Percentiles rank a stretch among this genome's conserved stretches.
These are phyloP conservation scores for Keiferia lycopersicella DNA, from an alignment of 2,888 invertebrate species.

Conservation along the genomic window DNA sequence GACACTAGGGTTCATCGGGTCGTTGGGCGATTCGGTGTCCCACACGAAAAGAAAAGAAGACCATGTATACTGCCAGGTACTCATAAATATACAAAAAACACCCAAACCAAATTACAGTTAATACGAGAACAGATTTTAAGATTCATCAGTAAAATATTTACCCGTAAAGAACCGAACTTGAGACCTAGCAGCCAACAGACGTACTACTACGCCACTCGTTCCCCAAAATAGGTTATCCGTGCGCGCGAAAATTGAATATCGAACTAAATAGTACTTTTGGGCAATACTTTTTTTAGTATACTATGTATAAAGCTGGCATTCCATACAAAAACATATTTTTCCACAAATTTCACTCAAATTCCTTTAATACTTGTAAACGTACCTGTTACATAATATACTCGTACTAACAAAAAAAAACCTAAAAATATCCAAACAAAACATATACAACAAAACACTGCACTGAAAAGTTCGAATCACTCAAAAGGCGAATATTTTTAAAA, in stretches of 20 bases:
- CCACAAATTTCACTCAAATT: conserved; percentile 24
- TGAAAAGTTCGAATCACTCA: not conserved
- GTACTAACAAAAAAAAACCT: conserved; percentile 27
- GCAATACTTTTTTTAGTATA: conserved; percentile 7
- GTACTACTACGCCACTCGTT: no score
- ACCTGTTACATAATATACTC: conserved; percentile 47
- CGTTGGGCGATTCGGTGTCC: no score
- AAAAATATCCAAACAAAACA: conserved; percentile 27
- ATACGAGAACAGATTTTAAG: no score
- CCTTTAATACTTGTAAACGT: conserved; percentile 33
- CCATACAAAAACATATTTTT: not conserved
- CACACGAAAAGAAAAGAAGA: no score
- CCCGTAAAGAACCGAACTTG: no score
- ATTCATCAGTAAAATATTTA: no score
- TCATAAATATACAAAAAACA: no score
- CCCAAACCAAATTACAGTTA: no score
- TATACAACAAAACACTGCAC: conserved; percentile 24
- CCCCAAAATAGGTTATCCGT: not conserved
- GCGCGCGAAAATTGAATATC: conserved; percentile 4
- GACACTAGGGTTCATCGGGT: no score
- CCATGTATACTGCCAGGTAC: no score
- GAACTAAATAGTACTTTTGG: conserved; percentile 19
- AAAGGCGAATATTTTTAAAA: not conserved
- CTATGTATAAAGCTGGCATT: not conserved
- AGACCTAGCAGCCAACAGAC: no score